phyloP scores from a whole-genome alignment of 2,797 vertebrate genomes.

The Spinus pinus region DNA sequence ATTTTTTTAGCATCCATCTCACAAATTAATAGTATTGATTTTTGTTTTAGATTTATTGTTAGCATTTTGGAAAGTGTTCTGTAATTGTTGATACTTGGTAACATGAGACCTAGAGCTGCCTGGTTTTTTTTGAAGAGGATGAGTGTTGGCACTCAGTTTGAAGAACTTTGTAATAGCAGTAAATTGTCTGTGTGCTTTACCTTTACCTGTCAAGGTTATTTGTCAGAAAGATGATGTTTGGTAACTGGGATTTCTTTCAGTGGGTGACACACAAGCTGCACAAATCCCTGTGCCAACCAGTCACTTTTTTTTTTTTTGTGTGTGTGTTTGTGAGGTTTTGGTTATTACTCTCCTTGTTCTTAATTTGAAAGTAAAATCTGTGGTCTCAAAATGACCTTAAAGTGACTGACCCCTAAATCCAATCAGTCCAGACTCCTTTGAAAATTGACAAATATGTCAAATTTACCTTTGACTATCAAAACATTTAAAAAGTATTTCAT shows the following conservation, averaged over 20 bases:
- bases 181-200: slow-evolving; percentile 55
- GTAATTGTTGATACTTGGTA: slow-evolving; percentile 51
- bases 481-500: slow-evolving; percentile 70
- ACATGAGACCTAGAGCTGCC: slow-evolving; percentile 21
- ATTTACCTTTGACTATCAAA: slow-evolving; percentile 64
- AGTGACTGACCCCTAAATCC: slow-evolving; percentile 79
- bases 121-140: slow-evolving; percentile 54
- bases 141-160: slow-evolving; percentile 29
- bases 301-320: neutral
- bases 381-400: slow-evolving; percentile 76
- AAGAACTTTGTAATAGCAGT: slow-evolving; percentile 48
- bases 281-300: slow-evolving; percentile 28
- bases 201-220: slow-evolving; percentile 75
- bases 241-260: slow-evolving; percentile 47
- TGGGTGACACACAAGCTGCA: slow-evolving; percentile 59
- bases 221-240: slow-evolving; percentile 73
- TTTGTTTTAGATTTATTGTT: slow-evolving; percentile 64
- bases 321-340: slow-evolving; percentile 48
- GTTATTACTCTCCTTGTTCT: slow-evolving; percentile 68
- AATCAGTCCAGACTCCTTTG: slow-evolving; percentile 73
- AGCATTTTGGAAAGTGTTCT: slow-evolving; percentile 55
- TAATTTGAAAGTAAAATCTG: slow-evolving; percentile 80
- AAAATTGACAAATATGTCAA: slow-evolving; percentile 80
- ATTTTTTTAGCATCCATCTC: slow-evolving; percentile 44
- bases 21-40: slow-evolving; percentile 62